phyloP scores from a whole-genome alignment of 2,113 vertebrate genomes.

The Cryptotis parvus region DNA sequence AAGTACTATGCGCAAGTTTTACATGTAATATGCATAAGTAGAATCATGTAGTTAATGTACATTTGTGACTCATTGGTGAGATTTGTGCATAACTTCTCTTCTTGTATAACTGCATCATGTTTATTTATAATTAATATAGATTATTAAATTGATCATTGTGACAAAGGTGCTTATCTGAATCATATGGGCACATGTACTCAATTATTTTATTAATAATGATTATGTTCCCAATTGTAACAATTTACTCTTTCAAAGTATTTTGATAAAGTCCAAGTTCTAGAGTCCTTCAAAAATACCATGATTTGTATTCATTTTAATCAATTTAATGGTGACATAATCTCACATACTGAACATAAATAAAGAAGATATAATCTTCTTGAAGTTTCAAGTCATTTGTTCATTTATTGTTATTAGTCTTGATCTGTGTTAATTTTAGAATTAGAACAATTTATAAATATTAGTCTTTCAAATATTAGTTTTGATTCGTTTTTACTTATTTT shows the following conservation, averaged over 20 bases:
- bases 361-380: not conserved
- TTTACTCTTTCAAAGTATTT: no score
- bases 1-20: not conserved
- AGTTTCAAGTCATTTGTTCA: not conserved
- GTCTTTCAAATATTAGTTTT: not conserved
- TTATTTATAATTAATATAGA: not conserved
- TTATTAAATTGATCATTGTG: not conserved
- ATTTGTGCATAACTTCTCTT: not conserved
- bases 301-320: not conserved
- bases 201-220: no score
- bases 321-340: not conserved
- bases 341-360: no score
- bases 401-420: no score
- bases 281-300: not conserved
- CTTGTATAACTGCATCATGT: not conserved
- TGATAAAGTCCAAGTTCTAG: not conserved
- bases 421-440: not conserved
- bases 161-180: not conserved
- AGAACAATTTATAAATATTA: not conserved
- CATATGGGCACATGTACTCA: no score
- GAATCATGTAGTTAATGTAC: not conserved
- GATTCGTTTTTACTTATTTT: constrained; percentile 2
- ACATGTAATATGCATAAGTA: not conserved
- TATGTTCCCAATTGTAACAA: no score
- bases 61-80: not conserved